Conservation (phyloP, 2,888 invertebrate genomes). For the Hedychridium roseum region DNA sequence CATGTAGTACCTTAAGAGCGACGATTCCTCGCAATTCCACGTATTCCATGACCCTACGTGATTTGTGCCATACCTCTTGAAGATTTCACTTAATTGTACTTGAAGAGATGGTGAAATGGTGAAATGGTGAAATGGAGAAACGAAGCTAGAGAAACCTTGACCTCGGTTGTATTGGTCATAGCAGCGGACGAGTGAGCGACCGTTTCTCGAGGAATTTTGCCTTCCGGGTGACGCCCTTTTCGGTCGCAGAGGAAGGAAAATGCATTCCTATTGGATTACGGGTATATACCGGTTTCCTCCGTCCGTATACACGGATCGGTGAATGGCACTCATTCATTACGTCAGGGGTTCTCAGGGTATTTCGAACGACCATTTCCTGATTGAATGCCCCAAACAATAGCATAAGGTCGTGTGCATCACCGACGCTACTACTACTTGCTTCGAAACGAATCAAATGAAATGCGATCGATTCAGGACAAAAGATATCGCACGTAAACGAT, state of each 20-base stretch:
- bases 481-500: too few species aligned
- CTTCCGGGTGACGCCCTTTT: conserved; percentile 24
- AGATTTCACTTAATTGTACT: neutral
- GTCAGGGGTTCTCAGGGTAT: conserved; percentile 38
- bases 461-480: too few species aligned
- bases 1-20: too few species aligned
- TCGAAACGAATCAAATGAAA: too few species aligned
- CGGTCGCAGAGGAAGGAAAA: conserved; percentile 32
- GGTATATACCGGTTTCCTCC: conserved; percentile 21
- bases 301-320: conserved; percentile 32
- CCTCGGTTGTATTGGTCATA: too few species aligned
- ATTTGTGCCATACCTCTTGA: neutral
- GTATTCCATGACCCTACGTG: neutral
- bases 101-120: neutral
- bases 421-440: too few species aligned
- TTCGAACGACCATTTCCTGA: too few species aligned
- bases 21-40: too few species aligned
- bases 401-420: too few species aligned
- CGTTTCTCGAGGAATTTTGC: neutral
- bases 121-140: neutral
- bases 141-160: neutral
- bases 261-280: conserved; percentile 49
- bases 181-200: neutral
- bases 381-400: too few species aligned
- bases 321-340: conserved; percentile 42